Evolutionary conservation across 2,797 vertebrate genomes (phyloP).

Genomic region (Sylvilagus floridanus): DNA sequence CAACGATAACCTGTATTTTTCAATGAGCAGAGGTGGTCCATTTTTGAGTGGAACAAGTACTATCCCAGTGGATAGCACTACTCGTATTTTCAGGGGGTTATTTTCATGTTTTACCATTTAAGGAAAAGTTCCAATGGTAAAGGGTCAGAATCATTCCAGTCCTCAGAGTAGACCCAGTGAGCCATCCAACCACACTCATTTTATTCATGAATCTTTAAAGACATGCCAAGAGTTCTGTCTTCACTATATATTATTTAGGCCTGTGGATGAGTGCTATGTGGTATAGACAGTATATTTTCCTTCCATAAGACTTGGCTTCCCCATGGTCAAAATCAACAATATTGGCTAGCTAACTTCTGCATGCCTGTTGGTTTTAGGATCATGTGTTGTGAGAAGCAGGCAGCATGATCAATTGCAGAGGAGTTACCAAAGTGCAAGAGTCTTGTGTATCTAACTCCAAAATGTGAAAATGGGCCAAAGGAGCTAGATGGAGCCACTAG

Average conservation of each 20-base stretch:
- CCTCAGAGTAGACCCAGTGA: neutral
- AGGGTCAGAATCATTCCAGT: neutral
- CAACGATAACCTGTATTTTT: neutral
- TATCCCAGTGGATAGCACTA: neutral
- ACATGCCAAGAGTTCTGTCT: neutral
- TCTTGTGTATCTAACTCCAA: neutral
- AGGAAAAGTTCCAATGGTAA: neutral
- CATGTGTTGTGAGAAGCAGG: neutral
- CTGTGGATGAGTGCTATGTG: neutral
- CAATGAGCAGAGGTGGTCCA: neutral
- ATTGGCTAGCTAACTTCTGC: neutral
- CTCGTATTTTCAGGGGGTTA: neutral
- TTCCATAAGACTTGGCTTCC: neutral
- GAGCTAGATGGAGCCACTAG: neutral
- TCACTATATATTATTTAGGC: neutral
- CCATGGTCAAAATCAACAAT: neutral
- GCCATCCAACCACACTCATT: neutral
- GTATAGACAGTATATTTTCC: neutral
- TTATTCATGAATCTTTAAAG: neutral
- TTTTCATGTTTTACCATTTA: neutral
- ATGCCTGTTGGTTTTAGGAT: neutral
- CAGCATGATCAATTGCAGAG: neutral
- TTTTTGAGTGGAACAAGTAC: neutral
- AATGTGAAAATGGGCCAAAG: neutral
- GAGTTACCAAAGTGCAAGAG: neutral